Evolutionary conservation across 30 jellyfish, hydroid and myxozoan species (phyloP), one percentile per base, ranked within the genome.

Genomic region (Aurelia sp.): DNA sequence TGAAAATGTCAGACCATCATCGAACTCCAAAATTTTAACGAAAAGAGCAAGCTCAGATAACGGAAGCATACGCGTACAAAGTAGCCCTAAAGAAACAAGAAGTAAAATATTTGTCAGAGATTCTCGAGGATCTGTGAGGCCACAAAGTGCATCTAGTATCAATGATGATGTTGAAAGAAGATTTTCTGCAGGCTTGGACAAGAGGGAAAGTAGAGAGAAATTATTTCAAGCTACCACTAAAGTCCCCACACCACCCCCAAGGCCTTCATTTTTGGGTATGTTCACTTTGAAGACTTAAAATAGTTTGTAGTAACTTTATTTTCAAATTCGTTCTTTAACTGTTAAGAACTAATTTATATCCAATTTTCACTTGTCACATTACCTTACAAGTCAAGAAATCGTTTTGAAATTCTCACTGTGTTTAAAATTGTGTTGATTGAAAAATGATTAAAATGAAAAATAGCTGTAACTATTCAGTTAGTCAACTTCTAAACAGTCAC

Each of bases 51-150:
- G 50, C 62, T 84, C 93, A 0, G 70, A 67, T 13, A 50, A 30
- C 15, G 84, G 87, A 50, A 84, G 87, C 82, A 19, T 76, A 44
- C 64, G 51, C 13, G 52, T 69, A 19, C 31, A 55, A 60, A 68
- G 48, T 52, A 68, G 79, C 57, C 93, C 87, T 0, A 84, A 84
- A 76, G 71, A 63, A 55, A 40, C 44, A 11, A 64, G 64, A 63
- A 62, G 73, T 62, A 78, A 65, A 40, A 78, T 15, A 30, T 73
- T 72, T 18, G 55, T 71, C 35, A 62, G 93, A 10, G 93, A 71
- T 48, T 84, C 93, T 10, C 47, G 75, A 16, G 93, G 93, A 11
- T 84, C 93, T 33, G 79, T 78, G 2, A 62, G 89, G 72, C 89
- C 89, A 27, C 79, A 31, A 11, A 78, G 89, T 44, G 70, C 89